These are phyloP conservation scores for Anthopleura sola DNA, from an alignment of 64 coral and sea anemone genomes.

Conservation along the genomic window DNA sequence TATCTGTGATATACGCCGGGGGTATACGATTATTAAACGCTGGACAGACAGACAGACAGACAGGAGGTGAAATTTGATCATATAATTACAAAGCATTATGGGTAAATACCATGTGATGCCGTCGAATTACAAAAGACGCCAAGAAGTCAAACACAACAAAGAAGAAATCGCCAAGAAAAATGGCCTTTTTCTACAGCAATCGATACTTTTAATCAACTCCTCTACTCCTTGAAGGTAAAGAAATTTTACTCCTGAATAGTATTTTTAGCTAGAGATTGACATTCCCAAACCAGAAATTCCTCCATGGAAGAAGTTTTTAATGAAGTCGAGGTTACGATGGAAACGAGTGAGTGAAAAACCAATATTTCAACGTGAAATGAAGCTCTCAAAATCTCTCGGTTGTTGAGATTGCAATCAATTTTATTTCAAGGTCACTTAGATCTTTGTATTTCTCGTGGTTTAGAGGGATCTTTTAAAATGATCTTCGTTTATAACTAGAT, in stretches of 20 bases:
- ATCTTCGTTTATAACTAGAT: neutral
- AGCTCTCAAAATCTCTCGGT: neutral
- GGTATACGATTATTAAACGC: too few relatives aligned
- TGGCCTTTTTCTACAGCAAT: neutral
- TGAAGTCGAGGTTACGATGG: neutral
- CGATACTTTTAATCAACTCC: neutral
- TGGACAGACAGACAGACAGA: neutral
- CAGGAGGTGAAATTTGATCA: neutral
- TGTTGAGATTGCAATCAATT: neutral
- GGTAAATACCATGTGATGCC: slow-evolving; percentile 12
- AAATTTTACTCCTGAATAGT: neutral
- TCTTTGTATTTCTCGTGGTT: neutral
- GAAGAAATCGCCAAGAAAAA: neutral
- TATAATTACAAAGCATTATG: slow-evolving; percentile 7
- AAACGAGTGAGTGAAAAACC: neutral
- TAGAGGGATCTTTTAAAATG: neutral
- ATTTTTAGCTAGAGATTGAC: neutral
- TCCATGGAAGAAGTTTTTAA: neutral
- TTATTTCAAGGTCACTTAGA: neutral
- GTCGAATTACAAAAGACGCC: neutral
- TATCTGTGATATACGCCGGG: too few relatives aligned
- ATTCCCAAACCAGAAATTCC: neutral
- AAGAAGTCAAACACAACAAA: slow-evolving; percentile 21
- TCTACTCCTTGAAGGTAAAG: neutral
- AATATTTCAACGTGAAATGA: neutral